Conservation (phyloP, 1,140 invertebrate species). For the Neodiprion fabricii region DNA sequence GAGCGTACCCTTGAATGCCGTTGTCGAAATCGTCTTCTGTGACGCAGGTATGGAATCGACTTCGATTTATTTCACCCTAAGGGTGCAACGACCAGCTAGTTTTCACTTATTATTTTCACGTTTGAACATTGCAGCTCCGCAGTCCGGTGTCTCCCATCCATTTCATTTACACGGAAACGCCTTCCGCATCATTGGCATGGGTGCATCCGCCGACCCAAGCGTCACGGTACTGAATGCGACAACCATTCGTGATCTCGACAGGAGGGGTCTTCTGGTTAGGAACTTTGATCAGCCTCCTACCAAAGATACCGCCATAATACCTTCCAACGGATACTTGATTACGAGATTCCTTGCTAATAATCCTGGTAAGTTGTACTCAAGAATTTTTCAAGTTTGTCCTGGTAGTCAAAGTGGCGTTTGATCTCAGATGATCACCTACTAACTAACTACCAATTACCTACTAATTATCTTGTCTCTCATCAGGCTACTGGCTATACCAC, state of each 20-base stretch:
- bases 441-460: background rate
- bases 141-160: slow-evolving; percentile 64
- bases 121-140: slow-evolving; percentile 22
- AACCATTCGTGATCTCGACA: slow-evolving; percentile 70
- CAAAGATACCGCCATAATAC: slow-evolving; percentile 88
- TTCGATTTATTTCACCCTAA: background rate
- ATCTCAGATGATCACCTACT: background rate
- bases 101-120: slow-evolving; percentile 14
- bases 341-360: slow-evolving; percentile 83
- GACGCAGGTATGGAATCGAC: slow-evolving; percentile 59
- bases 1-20: slow-evolving; percentile 58
- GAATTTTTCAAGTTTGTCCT: slow-evolving; percentile 30
- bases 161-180: slow-evolving; percentile 83
- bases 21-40: slow-evolving; percentile 65
- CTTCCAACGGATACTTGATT: slow-evolving; percentile 87
- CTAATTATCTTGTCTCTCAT: slow-evolving; percentile 22
- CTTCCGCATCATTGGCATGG: slow-evolving; percentile 78
- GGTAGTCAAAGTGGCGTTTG: slow-evolving; percentile 51
- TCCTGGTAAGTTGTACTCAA: slow-evolving; percentile 65
- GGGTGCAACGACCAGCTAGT: slow-evolving; percentile 9
- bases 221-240: slow-evolving; percentile 71
- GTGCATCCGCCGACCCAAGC: slow-evolving; percentile 72
- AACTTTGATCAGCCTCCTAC: slow-evolving; percentile 77
- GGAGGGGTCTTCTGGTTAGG: slow-evolving; percentile 74
- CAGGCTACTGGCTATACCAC: slow-evolving; percentile 83